Conservation (phyloP, 2,797 vertebrate species). For the Thunnus albacares region DNA sequence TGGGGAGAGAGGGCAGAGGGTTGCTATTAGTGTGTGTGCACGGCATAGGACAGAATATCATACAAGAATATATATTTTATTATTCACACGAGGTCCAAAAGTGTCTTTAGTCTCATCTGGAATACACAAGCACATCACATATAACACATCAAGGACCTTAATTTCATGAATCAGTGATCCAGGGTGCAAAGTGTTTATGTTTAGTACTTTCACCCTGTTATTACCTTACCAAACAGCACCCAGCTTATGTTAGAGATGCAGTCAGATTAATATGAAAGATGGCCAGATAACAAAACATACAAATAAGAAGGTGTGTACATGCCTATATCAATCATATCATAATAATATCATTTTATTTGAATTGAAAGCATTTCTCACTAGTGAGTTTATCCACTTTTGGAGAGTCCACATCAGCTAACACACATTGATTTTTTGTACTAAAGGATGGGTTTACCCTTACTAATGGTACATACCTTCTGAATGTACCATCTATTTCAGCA, state of each 20-base stretch:
- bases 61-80: conserved; percentile 8
- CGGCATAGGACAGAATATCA: not conserved
- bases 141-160: conserved; percentile 37
- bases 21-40: not conserved
- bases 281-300: conserved; percentile 14
- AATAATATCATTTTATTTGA: not conserved
- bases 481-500: not conserved
- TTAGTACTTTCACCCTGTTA: conserved; percentile 30
- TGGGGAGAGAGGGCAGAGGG: not conserved
- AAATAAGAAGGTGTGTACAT: not conserved
- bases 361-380: not conserved
- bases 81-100: conserved; percentile 7
- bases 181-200: conserved; percentile 46
- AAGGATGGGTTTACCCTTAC: not conserved
- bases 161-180: conserved; percentile 57
- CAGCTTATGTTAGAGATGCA: conserved; percentile 18
- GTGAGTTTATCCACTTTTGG: not conserved
- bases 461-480: not conserved
- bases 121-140: conserved; percentile 21
- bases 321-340: not conserved
- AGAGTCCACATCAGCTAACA: not conserved
- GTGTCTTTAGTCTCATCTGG: conserved; percentile 16
- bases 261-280: conserved; percentile 18
- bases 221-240: conserved; percentile 18
- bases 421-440: not conserved